Conservation (phyloP, 2,113 vertebrate species). For the Malaclemys terrapin region DNA sequence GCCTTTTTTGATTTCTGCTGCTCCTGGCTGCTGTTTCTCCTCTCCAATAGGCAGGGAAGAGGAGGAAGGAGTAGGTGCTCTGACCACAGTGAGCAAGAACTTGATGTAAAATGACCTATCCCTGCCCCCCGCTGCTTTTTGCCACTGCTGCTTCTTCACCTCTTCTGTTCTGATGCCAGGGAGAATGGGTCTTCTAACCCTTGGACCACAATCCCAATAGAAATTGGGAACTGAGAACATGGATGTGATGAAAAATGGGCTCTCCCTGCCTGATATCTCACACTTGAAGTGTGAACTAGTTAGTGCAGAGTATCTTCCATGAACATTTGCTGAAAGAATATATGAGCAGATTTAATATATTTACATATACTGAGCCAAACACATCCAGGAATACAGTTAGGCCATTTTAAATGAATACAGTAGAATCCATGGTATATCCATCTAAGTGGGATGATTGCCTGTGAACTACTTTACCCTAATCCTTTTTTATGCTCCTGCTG, state of each 20-base stretch:
- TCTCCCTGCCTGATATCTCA: background rate
- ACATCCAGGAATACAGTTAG: background rate
- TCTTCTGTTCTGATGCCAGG: background rate
- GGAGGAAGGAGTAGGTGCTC: background rate
- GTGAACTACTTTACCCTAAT: background rate
- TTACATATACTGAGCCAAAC: background rate
- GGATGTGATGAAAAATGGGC: background rate
- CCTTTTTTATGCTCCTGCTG: background rate
- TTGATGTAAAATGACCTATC: background rate
- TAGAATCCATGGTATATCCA: background rate
- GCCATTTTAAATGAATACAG: background rate
- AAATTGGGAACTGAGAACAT: background rate
- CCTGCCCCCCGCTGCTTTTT: background rate
- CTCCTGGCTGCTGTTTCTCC: background rate
- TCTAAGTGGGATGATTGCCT: background rate
- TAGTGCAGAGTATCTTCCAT: accelerated
- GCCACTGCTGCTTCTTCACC: background rate
- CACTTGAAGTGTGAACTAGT: background rate
- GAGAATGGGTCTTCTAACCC: background rate
- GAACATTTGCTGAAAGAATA: background rate
- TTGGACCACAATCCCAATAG: background rate
- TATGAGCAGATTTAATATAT: background rate
- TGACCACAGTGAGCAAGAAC: background rate
- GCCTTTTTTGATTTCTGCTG: background rate
- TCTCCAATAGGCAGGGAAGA: background rate